These are phyloP conservation scores for Chelonoidis abingdonii DNA, from an alignment of 2,113 vertebrate genomes.

Conservation along the genomic window DNA sequence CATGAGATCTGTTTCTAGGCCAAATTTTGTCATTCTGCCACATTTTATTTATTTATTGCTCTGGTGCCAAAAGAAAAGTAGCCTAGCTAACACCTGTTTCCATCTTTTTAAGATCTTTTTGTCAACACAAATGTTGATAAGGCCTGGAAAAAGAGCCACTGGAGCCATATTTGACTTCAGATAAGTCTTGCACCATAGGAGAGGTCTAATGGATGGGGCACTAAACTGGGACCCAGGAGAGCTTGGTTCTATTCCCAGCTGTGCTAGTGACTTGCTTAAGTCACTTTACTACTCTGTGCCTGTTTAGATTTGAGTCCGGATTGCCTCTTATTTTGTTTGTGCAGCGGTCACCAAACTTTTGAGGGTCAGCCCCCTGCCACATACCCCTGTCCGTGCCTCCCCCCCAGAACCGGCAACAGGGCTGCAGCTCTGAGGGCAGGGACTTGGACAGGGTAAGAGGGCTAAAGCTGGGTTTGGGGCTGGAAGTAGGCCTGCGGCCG, in stretches of 20 bases:
- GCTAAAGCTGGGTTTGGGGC: too few species aligned
- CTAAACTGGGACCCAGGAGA: not conserved
- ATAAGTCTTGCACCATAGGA: not conserved
- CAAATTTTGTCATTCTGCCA: not conserved
- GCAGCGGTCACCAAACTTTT: too few species aligned
- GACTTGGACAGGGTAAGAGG: too few species aligned
- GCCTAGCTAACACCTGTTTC: not conserved
- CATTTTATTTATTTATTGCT: too few species aligned
- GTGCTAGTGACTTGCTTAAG: not conserved
- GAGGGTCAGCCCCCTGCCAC: too few species aligned
- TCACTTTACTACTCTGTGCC: not conserved
- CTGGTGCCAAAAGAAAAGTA: too few species aligned
- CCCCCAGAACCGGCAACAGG: too few species aligned
- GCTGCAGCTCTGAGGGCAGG: too few species aligned
- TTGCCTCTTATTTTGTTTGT: not conserved
- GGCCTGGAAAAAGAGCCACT: not conserved
- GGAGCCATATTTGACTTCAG: not conserved
- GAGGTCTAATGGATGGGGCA: not conserved
- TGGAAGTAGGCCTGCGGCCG: too few species aligned
- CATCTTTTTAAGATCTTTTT: not conserved
- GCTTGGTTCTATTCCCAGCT: not conserved
- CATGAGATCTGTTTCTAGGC: not conserved
- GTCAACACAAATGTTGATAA: not conserved
- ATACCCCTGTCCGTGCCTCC: too few species aligned
- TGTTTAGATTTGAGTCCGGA: not conserved